Percentiles rank a stretch among this genome's conserved stretches.
Conservation (phyloP, 2,888 invertebrate species). For the Hypselothyrea guttata region DNA sequence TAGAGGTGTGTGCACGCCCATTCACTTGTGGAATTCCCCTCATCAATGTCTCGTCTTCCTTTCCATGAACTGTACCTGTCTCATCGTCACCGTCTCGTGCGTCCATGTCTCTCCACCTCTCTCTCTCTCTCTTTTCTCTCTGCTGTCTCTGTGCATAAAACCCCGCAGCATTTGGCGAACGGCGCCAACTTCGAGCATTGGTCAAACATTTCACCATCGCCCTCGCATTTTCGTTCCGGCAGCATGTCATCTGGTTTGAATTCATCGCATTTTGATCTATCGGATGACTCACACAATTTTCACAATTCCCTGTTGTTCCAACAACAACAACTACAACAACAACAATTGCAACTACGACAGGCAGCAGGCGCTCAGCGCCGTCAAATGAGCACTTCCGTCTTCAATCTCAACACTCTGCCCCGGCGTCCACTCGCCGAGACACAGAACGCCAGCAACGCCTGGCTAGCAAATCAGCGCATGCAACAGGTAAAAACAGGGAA, state of each 20-base stretch:
- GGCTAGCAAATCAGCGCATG: constrained; percentile 81
- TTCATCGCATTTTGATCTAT: constrained; percentile 81
- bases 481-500: constrained; percentile 84
- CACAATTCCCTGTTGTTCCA: constrained; percentile 79
- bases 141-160: constrained; percentile 49
- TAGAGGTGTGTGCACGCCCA: background rate
- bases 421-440: constrained; percentile 74
- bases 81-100: constrained; percentile 43
- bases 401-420: constrained; percentile 83
- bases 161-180: constrained; percentile 57
- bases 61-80: background rate
- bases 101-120: constrained; percentile 32
- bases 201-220: constrained; percentile 82
- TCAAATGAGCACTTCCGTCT: constrained; percentile 84
- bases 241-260: constrained; percentile 82
- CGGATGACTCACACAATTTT: constrained; percentile 80
- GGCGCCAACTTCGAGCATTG: constrained; percentile 80
- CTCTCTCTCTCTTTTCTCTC: constrained; percentile 49
- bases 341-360: constrained; percentile 71
- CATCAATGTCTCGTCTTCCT: constrained; percentile 47
- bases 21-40: constrained; percentile 16
- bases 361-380: constrained; percentile 64
- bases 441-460: constrained; percentile 45
- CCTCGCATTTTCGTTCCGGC: constrained; percentile 82
- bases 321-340: constrained; percentile 68